Base-by-base conservation (phyloP, 2,888 invertebrate species). In the Rutpela maculata region DNA sequence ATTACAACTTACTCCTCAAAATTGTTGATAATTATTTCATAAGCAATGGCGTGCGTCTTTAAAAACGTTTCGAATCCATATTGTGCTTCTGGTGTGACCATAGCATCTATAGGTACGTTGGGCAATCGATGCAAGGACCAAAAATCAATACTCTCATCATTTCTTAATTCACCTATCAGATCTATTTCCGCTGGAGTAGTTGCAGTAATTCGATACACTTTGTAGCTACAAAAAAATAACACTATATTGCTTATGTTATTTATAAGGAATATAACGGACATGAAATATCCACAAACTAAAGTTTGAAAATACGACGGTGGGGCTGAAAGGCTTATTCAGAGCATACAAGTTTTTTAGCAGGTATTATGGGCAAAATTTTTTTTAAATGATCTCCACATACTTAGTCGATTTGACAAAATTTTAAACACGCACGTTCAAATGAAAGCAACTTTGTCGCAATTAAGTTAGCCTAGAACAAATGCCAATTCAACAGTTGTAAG, bases 81-180 rank as follows among this genome's bases (percentile, higher is more conserved):
- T 71, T 77, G 74, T 3, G 62, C 74, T 17, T 35, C 35, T 19
- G 79, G 79, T 22, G 70, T 10, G 1, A 79, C 75, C 74, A 79
- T 76, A 18, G 75, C 72, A 59, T 59, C 65, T 17, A 73, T 57
- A n/a, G 76, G 71, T 12, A 12, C 65, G 11, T 74, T 70, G 15
- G 50, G 38, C 15, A 66, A 55, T 18, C 60, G n/a, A 22, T 60
- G 74, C 18, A 35, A 56, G 9, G 71, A 62, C 76, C 76, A 79
- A 43, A 79, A 79, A 31, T 79, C 79, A 22, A 71, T 57, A 9
- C 19, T 15, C 7, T 56, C 22, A 15, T 71, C 59, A 67, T 72
- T 11, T 26, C 35, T 22, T 4, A 69, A 65, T 15, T 2, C 18
- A 3, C 43, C 15, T 43, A 78, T 18, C 15, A 69, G 17, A 12